Evolutionary conservation across 2,888 invertebrate species (phyloP).

Genomic region (Amphipyra berbera): DNA sequence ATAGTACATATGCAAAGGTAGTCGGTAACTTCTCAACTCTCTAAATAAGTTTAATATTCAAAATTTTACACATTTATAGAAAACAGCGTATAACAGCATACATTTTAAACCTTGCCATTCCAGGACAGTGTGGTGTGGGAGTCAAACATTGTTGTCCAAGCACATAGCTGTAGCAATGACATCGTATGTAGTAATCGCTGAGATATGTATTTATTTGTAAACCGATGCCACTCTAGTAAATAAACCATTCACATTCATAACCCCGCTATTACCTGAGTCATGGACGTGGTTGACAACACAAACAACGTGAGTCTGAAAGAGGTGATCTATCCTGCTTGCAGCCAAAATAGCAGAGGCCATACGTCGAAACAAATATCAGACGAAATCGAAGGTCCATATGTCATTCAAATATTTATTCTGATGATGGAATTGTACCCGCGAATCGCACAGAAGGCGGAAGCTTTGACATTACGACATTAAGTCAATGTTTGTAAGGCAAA

Average conservation of each 20-base stretch:
- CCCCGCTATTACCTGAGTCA: constrained; percentile 20
- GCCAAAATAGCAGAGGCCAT: too few relatives aligned
- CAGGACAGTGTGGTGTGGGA: too few relatives aligned
- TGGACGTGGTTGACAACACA: constrained; percentile 6
- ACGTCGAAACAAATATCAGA: constrained; percentile 3
- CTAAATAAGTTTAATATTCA: too few relatives aligned
- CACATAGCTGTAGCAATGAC: not conserved
- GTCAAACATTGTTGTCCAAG: too few relatives aligned
- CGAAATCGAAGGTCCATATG: constrained; percentile 10
- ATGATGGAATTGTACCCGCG: constrained; percentile 16
- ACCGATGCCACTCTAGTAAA: constrained; percentile 20
- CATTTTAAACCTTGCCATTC: too few relatives aligned
- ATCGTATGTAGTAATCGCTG: constrained; percentile 2
- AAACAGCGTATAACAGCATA: too few relatives aligned
- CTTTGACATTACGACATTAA: not conserved
- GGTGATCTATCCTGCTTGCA: too few relatives aligned
- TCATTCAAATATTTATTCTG: constrained; percentile 9
- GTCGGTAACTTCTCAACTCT: too few relatives aligned
- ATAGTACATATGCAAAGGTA: too few relatives aligned
- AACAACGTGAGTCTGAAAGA: not conserved
- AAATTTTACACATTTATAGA: too few relatives aligned
- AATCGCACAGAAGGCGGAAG: constrained; percentile 30
- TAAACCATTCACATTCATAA: constrained; percentile 22
- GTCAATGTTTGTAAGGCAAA: constrained; percentile 24
- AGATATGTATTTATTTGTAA: constrained; percentile 29